Evolutionary conservation across 2,113 vertebrate species (phyloP), one percentile per base, ranked within the genome.

Genomic region (Myotis davidii): DNA sequence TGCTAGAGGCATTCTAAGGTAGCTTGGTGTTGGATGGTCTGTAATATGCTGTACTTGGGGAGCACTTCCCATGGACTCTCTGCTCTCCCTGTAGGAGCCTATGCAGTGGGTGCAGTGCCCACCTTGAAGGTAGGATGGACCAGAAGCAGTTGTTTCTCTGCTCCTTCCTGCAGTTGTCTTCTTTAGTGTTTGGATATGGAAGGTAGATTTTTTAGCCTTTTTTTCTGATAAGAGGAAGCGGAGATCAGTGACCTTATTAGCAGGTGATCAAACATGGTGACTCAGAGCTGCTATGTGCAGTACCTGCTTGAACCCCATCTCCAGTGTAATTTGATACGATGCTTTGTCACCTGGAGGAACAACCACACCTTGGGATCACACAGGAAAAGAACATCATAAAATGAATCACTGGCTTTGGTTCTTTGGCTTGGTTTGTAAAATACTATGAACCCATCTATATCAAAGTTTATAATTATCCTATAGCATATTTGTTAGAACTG

Each of bases 381-480:
- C 21, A 72, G 27, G 25, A 85, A n/a, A 34, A 90, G 39, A 37
- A 32, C 34, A 54, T 90, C 29, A 23, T 74, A 37, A 65, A 29
- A 70, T 0, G 21, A 61, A 37, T 50, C 50, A 79, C 52, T 77
- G 91, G 77, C 65, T 85, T 81, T 82, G 61, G 69, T 81, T 94
- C 85, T 92, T 95, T 95, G 77, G 23, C 29, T 79, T 86, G 93
- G 25, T 34, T 83, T 82, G 37, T 32, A 91, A 48, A 90, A 64
- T 56, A 27, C 39, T 90, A 25, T 64, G 37, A 76, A 61, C 54
- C 37, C 39, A 74, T 42, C 29, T 16, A 10, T 42, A 61, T 37
- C 59, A 61, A 72, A 77, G 61, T 73, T 94, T 85, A 42, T 87
- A 54, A 59, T 88, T 74, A 85, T 52, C 42, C 23, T 79, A 5